Evolutionary conservation across 2,113 vertebrate genomes (phyloP).

Genomic region (Tragelaphus buxtoni): DNA sequence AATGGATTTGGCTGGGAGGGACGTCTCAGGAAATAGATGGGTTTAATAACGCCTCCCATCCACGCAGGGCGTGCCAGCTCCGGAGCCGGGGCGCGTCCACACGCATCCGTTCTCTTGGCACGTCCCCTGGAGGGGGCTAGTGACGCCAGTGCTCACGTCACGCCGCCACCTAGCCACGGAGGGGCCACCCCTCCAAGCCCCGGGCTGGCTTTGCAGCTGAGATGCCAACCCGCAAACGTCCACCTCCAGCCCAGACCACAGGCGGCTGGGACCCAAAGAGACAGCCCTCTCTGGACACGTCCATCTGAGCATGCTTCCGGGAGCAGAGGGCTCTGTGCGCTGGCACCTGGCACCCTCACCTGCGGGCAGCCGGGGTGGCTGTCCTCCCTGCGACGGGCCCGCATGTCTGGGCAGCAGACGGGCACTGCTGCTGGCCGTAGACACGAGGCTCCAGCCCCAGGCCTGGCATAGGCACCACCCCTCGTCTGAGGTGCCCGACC

Average conservation of each 20-base stretch:
- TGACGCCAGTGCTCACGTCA: fast-evolving
- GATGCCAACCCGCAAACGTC: fast-evolving
- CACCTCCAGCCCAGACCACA: fast-evolving
- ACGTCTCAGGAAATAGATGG: not conserved
- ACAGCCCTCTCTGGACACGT: fast-evolving
- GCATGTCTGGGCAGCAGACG: fast-evolving
- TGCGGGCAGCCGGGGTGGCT: fast-evolving
- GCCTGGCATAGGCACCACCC: fast-evolving
- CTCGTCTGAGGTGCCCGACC: fast-evolving
- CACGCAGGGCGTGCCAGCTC: fast-evolving
- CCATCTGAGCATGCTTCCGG: not conserved
- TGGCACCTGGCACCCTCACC: fast-evolving
- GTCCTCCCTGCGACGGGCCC: fast-evolving
- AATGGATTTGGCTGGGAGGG: not conserved
- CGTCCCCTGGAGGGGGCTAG: fast-evolving
- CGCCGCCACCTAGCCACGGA: fast-evolving
- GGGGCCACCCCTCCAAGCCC: not conserved
- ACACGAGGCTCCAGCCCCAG: fast-evolving
- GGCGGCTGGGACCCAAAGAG: fast-evolving
- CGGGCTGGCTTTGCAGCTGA: fast-evolving
- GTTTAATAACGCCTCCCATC: not conserved
- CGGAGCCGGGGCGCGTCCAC: fast-evolving
- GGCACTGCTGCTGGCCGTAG: fast-evolving
- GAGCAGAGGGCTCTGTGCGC: fast-evolving
- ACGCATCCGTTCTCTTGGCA: fast-evolving